These are phyloP conservation scores for Lutjanus erythropterus DNA, from an alignment of 2,113 vertebrate species.

Conservation along the genomic window DNA sequence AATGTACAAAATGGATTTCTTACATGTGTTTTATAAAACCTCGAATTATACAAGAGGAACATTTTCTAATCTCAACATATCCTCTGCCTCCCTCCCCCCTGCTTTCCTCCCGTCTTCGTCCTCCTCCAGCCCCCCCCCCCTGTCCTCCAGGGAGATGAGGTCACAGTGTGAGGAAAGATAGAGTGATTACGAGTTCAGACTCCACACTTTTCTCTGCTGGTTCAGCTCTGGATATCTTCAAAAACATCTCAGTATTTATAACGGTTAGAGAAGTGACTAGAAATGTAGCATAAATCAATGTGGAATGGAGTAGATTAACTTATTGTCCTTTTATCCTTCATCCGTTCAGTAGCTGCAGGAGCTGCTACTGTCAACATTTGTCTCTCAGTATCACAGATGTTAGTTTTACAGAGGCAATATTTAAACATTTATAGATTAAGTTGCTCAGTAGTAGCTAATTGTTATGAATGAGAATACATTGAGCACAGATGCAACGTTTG, in stretches of 20 bases:
- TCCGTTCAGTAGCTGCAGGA: neutral
- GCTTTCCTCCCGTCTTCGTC: conserved; percentile 1
- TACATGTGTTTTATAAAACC: neutral
- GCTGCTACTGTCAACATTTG: neutral
- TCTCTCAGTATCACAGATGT: conserved; percentile 4
- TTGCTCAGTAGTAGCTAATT: neutral
- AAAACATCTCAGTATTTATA: conserved; percentile 38
- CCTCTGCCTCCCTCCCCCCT: conserved; percentile 6
- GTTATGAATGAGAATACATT: neutral
- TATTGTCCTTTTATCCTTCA: neutral
- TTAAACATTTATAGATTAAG: neutral
- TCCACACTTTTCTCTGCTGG: conserved; percentile 37
- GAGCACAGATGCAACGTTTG: neutral
- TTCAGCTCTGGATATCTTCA: conserved; percentile 50
- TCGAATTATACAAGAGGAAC: conserved; percentile 8
- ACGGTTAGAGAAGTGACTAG: conserved; percentile 27
- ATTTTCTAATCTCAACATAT: conserved; percentile 17
- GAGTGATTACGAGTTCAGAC: conserved; percentile 72
- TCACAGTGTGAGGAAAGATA: conserved; percentile 77
- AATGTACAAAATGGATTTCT: neutral
- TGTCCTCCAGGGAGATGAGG: conserved; percentile 75
- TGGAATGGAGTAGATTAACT: neutral
- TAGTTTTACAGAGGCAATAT: neutral
- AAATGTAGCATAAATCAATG: conserved; percentile 22
- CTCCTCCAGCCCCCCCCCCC: conserved; percentile 13